Percentiles rank a stretch among this genome's conserved stretches.
Evolutionary conservation across 2,113 vertebrate genomes (phyloP).

Genomic region (Synodontis membranacea): DNA sequence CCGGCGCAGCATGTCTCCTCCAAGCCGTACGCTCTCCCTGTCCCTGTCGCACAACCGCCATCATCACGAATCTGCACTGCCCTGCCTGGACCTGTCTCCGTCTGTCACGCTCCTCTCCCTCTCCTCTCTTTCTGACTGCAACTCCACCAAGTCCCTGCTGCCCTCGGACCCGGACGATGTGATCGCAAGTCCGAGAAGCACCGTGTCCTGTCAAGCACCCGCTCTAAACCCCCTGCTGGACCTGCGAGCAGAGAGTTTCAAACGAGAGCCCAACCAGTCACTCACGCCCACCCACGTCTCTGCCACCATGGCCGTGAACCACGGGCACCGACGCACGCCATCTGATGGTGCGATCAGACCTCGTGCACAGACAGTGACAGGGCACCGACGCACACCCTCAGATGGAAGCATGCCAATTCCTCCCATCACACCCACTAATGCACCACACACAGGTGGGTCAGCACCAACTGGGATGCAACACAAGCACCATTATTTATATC

Average conservation of each 20-base stretch:
- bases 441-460: conserved; percentile 60
- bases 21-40: conserved; percentile 72
- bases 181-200: conserved; percentile 57
- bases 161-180: conserved; percentile 83
- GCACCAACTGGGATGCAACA: neutral
- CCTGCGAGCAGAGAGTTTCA: conserved; percentile 86
- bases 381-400: conserved; percentile 74
- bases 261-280: conserved; percentile 86
- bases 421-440: conserved; percentile 50
- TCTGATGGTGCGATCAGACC: conserved; percentile 84
- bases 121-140: conserved; percentile 88
- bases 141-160: conserved; percentile 87
- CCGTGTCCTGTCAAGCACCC: conserved; percentile 51
- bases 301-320: conserved; percentile 70
- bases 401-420: conserved; percentile 76
- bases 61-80: conserved; percentile 63
- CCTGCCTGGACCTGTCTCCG: conserved; percentile 73
- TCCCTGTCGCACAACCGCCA: conserved; percentile 65
- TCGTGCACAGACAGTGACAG: conserved; percentile 68
- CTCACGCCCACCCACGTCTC: conserved; percentile 88
- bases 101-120: conserved; percentile 85
- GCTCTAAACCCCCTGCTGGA: conserved; percentile 82
- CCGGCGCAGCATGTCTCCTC: conserved; percentile 75
- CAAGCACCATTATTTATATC: neutral
- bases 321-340: conserved; percentile 82